phyloP scores from a whole-genome alignment of 2,888 invertebrate genomes.

The Meandrusa payeni region DNA sequence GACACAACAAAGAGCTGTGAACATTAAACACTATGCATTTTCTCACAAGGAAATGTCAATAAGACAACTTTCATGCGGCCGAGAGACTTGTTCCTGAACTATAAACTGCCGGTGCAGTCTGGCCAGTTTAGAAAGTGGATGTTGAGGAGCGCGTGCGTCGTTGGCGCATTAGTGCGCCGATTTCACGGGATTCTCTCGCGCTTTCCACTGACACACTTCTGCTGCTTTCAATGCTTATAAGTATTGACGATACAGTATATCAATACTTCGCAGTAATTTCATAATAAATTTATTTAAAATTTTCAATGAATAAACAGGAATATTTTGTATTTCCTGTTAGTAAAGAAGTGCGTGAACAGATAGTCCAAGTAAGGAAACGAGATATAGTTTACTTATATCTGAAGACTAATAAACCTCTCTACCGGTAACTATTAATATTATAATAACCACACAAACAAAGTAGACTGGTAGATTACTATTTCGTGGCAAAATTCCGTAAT shows the following conservation, averaged over 20 bases:
- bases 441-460: too few relatives aligned
- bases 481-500: too few relatives aligned
- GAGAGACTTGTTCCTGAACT: slow-evolving; percentile 66
- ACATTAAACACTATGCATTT: slow-evolving; percentile 1
- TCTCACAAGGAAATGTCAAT: slow-evolving; percentile 61
- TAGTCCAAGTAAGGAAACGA: too few relatives aligned
- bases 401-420: too few relatives aligned
- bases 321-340: too few relatives aligned
- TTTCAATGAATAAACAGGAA: too few relatives aligned
- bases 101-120: slow-evolving; percentile 55
- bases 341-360: too few relatives aligned
- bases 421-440: too few relatives aligned
- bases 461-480: too few relatives aligned
- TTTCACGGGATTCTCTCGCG: slow-evolving; percentile 79
- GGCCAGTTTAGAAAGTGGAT: slow-evolving; percentile 78
- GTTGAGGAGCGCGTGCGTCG: slow-evolving; percentile 54
- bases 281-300: too few relatives aligned
- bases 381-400: too few relatives aligned
- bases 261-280: too few relatives aligned
- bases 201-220: slow-evolving; percentile 78
- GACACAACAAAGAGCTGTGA: not conserved
- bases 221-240: slow-evolving; percentile 29
- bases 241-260: not conserved
- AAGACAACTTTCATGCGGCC: slow-evolving; percentile 65
- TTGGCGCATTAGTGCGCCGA: slow-evolving; percentile 64